Conservation (phyloP, 2,797 vertebrate genomes). For the Rhabdophis nuchalis region DNA sequence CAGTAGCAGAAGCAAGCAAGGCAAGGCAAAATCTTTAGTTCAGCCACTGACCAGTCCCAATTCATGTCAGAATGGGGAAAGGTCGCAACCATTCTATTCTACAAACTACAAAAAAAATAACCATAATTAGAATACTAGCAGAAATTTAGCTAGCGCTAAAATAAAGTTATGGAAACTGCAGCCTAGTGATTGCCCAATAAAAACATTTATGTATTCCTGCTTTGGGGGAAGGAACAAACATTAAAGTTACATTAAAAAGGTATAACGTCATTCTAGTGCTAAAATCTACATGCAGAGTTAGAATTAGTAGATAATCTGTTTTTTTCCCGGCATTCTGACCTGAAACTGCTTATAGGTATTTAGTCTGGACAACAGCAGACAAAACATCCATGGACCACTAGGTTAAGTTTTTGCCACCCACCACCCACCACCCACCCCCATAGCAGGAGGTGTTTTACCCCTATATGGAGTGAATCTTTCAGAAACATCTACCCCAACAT, state of each 20-base stretch:
- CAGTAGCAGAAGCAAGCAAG: background rate
- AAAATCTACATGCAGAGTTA: background rate
- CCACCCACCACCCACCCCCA: accelerated
- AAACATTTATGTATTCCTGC: background rate
- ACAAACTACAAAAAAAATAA: background rate
- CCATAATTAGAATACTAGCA: background rate
- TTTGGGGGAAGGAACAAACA: background rate
- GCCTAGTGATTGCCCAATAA: background rate
- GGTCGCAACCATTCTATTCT: background rate
- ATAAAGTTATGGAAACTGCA: background rate
- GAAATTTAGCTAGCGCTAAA: background rate
- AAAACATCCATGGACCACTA: background rate
- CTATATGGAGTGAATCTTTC: background rate
- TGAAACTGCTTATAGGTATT: background rate
- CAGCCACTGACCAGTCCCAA: background rate
- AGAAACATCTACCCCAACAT: background rate
- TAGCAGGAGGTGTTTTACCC: background rate
- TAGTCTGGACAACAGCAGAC: background rate
- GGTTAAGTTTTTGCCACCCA: background rate
- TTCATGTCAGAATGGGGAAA: background rate
- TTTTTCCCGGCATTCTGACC: background rate
- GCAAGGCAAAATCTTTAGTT: background rate
- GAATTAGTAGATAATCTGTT: background rate
- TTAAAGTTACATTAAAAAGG: background rate
- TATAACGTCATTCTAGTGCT: background rate